Base-by-base conservation (phyloP, 2,888 invertebrate species). In the Autographa gamma region DNA sequence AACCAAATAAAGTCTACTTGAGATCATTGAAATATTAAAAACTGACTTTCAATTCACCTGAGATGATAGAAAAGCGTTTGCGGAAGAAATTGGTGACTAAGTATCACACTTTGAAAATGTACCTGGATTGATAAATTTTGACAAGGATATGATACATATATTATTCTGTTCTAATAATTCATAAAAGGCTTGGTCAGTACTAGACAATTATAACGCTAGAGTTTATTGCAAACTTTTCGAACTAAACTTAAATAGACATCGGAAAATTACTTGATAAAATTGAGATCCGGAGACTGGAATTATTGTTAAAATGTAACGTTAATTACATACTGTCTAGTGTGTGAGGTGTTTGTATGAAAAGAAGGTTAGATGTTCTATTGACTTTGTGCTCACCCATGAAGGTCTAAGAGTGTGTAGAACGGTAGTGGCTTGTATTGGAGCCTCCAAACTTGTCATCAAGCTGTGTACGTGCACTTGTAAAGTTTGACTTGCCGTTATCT, bases 401-500 rank as follows among this genome's bases (percentile, higher is more conserved):
- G 3, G 19, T 19, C 9, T 54, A 19, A 19, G 54, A 19, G 19
- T 54, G 52, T 52, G 19, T 25, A 56, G 19, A 56, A 19, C 19
- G 19, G 25, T 13, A 25, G 54, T 19, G 19, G 54, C 54, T 18
- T 18, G 54, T 56, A 54, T 54, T 25, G 4, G 4, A 56, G 11
- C 25, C 19, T n/a, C 3, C 54, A 25, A 32, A 43, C 56, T 31
- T 52, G n/a, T 60, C 41, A 31, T 14, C 54, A 54, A 38, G n/a
- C 52, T 16, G 41, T 32, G 14, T 41, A 34, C 31, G 43, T 14
- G 31, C 31, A 43, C 5, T 66, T 63, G 7, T 60, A 13, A 66
- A 63, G 7, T 61, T 48, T n/a, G 64, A 61, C 38, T 56, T 16
- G 34, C 48, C 56, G 58, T 67, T 60, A 63, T 25, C 25, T 52